These are phyloP conservation scores for Scolopax bukidnonensis DNA, from an alignment of 2,797 vertebrate species.

Conservation along the genomic window DNA sequence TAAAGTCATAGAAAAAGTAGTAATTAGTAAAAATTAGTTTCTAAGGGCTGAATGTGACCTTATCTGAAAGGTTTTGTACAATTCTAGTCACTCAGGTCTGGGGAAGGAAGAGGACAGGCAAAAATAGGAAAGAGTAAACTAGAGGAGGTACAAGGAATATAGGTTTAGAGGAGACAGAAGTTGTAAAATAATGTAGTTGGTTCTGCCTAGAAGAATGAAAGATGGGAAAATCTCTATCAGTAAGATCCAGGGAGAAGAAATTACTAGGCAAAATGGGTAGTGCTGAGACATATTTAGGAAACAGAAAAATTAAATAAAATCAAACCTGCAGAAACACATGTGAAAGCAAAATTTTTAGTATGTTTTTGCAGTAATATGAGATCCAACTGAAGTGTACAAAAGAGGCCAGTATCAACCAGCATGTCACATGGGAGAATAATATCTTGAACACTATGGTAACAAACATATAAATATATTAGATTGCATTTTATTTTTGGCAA, in stretches of 20 bases:
- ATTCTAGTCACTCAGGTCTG: neutral
- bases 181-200: fast-evolving
- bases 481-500: neutral
- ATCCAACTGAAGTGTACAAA: neutral
- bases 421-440: neutral
- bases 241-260: neutral
- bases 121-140: neutral
- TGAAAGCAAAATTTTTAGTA: neutral
- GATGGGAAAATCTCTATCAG: neutral
- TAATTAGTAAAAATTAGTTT: neutral
- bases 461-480: neutral
- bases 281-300: neutral
- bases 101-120: fast-evolving
- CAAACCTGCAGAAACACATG: fast-evolving
- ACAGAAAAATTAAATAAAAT: neutral
- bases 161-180: neutral
- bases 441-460: neutral
- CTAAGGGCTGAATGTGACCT: neutral
- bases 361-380: neutral
- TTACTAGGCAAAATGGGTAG: neutral
- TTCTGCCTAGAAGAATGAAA: neutral
- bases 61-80: neutral
- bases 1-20: neutral
- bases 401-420: neutral
- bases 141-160: neutral